A percentile compares a stretch with the other conserved stretches of the same genome.
Conservation (phyloP, 2,797 vertebrate genomes). For the Carduelis carduelis region DNA sequence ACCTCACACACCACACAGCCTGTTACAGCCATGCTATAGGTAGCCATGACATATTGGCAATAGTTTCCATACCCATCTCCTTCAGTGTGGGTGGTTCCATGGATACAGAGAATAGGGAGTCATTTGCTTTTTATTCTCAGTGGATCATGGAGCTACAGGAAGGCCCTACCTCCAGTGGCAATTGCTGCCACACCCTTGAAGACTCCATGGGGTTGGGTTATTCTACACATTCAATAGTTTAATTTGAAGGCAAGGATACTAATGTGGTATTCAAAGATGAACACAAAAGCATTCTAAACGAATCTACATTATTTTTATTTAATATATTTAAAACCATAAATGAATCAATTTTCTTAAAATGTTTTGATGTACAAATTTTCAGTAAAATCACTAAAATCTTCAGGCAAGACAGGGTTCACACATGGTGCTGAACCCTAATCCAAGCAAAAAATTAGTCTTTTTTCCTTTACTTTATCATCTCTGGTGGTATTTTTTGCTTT, state of each 20-base stretch:
- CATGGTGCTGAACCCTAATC: not conserved
- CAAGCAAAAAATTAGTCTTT: not conserved
- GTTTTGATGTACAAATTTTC: not conserved
- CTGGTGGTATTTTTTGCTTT: not conserved
- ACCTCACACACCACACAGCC: fast-evolving
- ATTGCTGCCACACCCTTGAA: fast-evolving
- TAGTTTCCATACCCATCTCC: not conserved
- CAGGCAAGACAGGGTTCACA: not conserved
- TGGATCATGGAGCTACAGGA: not conserved
- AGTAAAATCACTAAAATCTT: not conserved
- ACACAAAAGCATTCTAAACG: not conserved
- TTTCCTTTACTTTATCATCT: not conserved
- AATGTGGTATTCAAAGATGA: not conserved
- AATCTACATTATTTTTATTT: not conserved
- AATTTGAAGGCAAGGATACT: not conserved
- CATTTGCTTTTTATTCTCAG: not conserved
- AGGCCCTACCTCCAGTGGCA: not conserved
- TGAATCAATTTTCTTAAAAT: not conserved
- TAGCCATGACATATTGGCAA: not conserved
- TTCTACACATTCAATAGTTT: not conserved
- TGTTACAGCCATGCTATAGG: not conserved
- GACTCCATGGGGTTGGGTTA: fast-evolving
- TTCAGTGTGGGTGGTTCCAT: no score
- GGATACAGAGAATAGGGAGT: not conserved
- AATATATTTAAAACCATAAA: not conserved